Evolutionary conservation across 1,140 invertebrate genomes (phyloP).

Genomic region (Asobara japonica): DNA sequence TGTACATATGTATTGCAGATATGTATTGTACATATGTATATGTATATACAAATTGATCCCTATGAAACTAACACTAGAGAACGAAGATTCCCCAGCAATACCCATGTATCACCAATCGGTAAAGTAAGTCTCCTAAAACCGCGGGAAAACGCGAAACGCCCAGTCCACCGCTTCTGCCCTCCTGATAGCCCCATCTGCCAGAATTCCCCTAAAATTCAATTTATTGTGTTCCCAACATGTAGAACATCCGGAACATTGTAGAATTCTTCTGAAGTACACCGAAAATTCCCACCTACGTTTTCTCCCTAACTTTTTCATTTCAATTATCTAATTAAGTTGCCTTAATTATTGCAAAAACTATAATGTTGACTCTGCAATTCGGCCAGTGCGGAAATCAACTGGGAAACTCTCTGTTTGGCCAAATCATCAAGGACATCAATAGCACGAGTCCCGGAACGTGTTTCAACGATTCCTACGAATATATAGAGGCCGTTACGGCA

Average conservation of each 20-base stretch:
- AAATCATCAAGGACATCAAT: constrained; percentile 61
- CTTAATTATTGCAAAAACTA: not conserved
- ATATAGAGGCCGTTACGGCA: constrained; percentile 52
- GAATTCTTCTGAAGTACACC: not conserved
- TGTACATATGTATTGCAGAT: too few species aligned
- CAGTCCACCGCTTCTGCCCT: too few species aligned
- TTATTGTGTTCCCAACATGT: not conserved
- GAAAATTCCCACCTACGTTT: too few species aligned
- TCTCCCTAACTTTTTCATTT: too few species aligned
- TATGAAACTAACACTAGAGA: too few species aligned
- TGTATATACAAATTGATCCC: too few species aligned
- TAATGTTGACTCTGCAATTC: constrained; percentile 67
- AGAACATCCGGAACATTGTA: not conserved
- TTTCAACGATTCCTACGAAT: constrained; percentile 45
- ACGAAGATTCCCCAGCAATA: too few species aligned
- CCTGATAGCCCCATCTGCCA: not conserved
- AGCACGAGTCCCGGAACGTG: constrained; percentile 41
- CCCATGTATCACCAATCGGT: not conserved
- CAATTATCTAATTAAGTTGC: too few species aligned
- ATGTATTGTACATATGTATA: too few species aligned
- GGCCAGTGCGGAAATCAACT: constrained; percentile 72
- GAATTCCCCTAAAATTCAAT: not conserved
- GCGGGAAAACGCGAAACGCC: not conserved
- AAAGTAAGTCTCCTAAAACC: not conserved
- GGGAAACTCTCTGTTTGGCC: constrained; percentile 62